Conservation (phyloP, 1,140 invertebrate species). For the Bombus turneri region DNA sequence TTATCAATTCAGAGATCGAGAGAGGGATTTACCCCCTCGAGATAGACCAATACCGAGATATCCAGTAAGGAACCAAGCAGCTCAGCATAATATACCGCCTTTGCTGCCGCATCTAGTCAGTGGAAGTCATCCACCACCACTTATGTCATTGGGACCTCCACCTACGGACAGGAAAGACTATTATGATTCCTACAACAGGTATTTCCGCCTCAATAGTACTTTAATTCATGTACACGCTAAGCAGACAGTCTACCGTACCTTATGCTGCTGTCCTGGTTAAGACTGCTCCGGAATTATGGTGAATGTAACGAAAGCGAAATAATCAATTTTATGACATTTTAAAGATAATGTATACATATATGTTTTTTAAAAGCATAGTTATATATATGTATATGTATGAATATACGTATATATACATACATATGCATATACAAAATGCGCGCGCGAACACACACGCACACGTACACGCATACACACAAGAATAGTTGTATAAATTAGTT, state of each 20-base stretch:
- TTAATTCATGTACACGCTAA: constrained; percentile 80
- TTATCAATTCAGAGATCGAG: constrained; percentile 79
- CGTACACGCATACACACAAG: constrained; percentile 14
- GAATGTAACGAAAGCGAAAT: constrained; percentile 55
- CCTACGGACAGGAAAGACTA: constrained; percentile 83
- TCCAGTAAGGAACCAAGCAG: constrained; percentile 73
- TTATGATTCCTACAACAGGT: constrained; percentile 84
- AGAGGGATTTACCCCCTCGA: constrained; percentile 74
- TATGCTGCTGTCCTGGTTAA: constrained; percentile 59
- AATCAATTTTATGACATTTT: constrained; percentile 27
- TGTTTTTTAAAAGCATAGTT: constrained; percentile 1
- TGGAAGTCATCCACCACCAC: constrained; percentile 72
- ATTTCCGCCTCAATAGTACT: constrained; percentile 82
- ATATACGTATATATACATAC: constrained; percentile 29
- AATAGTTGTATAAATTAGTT: constrained; percentile 32
- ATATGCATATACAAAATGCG: background rate
- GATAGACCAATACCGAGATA: constrained; percentile 74
- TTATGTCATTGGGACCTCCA: constrained; percentile 78
- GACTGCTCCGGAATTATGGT: constrained; percentile 41
- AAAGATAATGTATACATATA: constrained; percentile 27
- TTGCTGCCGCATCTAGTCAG: constrained; percentile 70
- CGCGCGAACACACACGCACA: constrained; percentile 20
- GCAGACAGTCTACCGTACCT: constrained; percentile 64
- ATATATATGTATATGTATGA: constrained; percentile 28
- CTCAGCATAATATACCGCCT: constrained; percentile 75